These are phyloP conservation scores for Himalopsyche kuldschensis DNA, from an alignment of 2,888 invertebrate species.

Conservation along the genomic window DNA sequence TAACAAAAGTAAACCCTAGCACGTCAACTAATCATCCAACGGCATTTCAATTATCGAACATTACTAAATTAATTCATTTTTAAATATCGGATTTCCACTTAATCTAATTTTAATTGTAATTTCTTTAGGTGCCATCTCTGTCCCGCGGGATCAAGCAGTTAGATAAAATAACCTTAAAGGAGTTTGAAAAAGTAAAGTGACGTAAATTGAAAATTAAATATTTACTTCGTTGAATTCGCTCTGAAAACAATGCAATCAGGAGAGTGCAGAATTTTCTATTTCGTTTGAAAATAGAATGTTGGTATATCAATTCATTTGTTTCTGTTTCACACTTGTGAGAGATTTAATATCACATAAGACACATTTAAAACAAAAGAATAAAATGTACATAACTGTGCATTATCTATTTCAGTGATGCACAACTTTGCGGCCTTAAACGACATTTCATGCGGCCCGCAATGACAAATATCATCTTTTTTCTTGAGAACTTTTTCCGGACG, in stretches of 20 bases:
- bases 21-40: too few species aligned
- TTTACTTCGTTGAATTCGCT: neutral
- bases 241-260: neutral
- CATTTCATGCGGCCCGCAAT: too few species aligned
- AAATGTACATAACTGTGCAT: too few species aligned
- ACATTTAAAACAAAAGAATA: too few species aligned
- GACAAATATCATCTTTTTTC: too few species aligned
- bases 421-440: too few species aligned
- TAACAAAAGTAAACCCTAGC: too few species aligned
- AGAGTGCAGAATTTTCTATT: neutral
- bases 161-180: neutral
- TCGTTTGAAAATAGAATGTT: neutral
- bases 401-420: too few species aligned
- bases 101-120: neutral
- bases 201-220: neutral
- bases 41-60: neutral
- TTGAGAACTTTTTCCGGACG: too few species aligned
- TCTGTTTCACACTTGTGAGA: too few species aligned
- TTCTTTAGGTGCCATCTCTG: neutral
- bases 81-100: neutral
- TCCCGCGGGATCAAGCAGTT: neutral
- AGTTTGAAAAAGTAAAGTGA: neutral
- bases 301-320: too few species aligned
- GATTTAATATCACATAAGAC: too few species aligned
- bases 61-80: neutral